A percentile compares a stretch with the other conserved stretches of the same genome.
Evolutionary conservation across 1,140 invertebrate genomes (phyloP).

Genomic region (Colletes latitarsis): DNA sequence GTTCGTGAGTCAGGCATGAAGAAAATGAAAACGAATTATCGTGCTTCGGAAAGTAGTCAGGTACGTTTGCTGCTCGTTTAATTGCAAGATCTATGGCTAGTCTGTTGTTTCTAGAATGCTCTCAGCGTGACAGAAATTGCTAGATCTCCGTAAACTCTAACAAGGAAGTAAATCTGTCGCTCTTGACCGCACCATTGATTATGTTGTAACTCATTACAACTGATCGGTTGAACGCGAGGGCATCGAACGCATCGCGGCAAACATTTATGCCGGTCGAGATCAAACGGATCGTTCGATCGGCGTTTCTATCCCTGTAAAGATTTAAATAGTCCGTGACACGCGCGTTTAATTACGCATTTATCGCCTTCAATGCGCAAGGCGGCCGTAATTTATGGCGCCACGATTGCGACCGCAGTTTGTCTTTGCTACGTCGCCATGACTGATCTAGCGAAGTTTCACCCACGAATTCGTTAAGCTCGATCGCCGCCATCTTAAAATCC

Average conservation of each 20-base stretch:
- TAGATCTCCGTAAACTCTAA: neutral
- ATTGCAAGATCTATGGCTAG: too few species aligned
- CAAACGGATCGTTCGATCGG: constrained; percentile 7
- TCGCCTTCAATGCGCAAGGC: constrained; percentile 12
- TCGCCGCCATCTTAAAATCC: neutral
- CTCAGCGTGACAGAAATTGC: too few species aligned
- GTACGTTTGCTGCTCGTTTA: too few species aligned
- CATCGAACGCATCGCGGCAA: constrained; percentile 8
- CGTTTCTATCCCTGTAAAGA: constrained; percentile 8
- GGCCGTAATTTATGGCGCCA: constrained; percentile 26
- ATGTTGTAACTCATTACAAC: neutral
- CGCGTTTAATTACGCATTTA: constrained; percentile 40
- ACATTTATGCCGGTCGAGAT: constrained; percentile 10
- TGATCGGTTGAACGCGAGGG: neutral
- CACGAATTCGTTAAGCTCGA: neutral
- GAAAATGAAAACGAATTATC: too few species aligned
- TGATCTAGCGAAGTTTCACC: constrained; percentile 10
- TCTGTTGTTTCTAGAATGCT: too few species aligned
- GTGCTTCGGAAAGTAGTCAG: too few species aligned
- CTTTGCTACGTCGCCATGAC: neutral
- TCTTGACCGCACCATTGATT: neutral
- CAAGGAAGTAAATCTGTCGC: neutral
- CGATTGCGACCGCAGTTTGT: constrained; percentile 13
- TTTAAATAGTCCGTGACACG: constrained; percentile 33
- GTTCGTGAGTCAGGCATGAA: too few species aligned